Evolutionary conservation across 2,888 invertebrate species (phyloP).

Genomic region (Limnephilus marmoratus): DNA sequence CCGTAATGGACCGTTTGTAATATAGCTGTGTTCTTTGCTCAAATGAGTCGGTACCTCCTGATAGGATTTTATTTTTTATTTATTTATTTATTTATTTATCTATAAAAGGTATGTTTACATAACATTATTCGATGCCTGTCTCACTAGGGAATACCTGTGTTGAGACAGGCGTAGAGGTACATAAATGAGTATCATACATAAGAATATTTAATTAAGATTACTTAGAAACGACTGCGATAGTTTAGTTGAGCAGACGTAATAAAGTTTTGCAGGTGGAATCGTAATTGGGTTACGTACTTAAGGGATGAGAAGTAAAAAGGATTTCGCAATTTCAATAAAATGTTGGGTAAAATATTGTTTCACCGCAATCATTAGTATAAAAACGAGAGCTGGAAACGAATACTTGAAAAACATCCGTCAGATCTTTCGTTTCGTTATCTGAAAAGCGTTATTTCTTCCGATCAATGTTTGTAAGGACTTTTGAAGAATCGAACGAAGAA

Average conservation of each 20-base stretch:
- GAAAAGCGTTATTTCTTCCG: not conserved
- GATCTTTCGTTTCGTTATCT: not conserved
- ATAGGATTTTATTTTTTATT: too few relatives aligned
- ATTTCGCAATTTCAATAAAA: not conserved
- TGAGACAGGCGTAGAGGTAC: too few relatives aligned
- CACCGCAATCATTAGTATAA: not conserved
- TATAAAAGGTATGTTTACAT: too few relatives aligned
- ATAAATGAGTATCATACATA: too few relatives aligned
- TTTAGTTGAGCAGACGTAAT: not conserved
- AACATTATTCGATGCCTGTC: too few relatives aligned
- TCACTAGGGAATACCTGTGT: too few relatives aligned
- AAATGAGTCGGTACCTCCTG: not conserved
- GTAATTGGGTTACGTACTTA: not conserved
- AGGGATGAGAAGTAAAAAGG: not conserved
- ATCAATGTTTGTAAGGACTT: not conserved
- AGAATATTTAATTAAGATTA: too few relatives aligned
- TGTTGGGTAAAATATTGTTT: not conserved
- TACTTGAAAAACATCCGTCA: not conserved
- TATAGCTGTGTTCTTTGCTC: not conserved
- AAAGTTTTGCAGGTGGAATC: not conserved
- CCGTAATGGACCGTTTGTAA: conserved; percentile 36
- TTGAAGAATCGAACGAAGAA: too few relatives aligned
- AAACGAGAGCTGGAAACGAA: not conserved
- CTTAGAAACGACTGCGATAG: not conserved
- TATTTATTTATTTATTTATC: too few relatives aligned